Evolutionary conservation across 2,113 vertebrate species (phyloP).

Genomic region (Laterallus jamaicensis): DNA sequence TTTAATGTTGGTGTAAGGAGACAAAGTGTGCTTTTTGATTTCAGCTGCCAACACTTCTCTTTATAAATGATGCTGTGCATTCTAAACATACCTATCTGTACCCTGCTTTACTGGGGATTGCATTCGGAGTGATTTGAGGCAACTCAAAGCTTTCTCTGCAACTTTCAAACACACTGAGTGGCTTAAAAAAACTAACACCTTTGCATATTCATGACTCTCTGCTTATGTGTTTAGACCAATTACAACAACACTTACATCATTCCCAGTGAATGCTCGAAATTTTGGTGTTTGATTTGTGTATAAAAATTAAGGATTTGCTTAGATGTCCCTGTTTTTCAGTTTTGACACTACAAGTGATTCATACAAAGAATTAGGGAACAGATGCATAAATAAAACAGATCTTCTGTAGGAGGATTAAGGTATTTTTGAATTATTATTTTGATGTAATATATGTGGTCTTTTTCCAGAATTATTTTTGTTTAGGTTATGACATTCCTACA

Average conservation of each 20-base stretch:
- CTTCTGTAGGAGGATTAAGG: not conserved
- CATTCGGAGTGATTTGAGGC: not conserved
- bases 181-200: not conserved
- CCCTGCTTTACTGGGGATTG: not conserved
- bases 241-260: not conserved
- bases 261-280: not conserved
- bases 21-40: not conserved
- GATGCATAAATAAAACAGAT: not conserved
- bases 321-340: not conserved
- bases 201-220: not conserved
- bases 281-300: not conserved
- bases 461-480: not conserved
- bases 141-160: not conserved
- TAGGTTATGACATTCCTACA: not conserved
- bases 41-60: not conserved
- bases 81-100: not conserved
- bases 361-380: not conserved
- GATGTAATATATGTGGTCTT: not conserved
- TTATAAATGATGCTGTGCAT: not conserved
- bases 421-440: not conserved
- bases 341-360: not conserved
- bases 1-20: not conserved
- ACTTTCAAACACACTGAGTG: not conserved
- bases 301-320: not conserved
- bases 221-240: not conserved